Conservation (phyloP, 2,888 invertebrate genomes). For the Isotomurus palustris region DNA sequence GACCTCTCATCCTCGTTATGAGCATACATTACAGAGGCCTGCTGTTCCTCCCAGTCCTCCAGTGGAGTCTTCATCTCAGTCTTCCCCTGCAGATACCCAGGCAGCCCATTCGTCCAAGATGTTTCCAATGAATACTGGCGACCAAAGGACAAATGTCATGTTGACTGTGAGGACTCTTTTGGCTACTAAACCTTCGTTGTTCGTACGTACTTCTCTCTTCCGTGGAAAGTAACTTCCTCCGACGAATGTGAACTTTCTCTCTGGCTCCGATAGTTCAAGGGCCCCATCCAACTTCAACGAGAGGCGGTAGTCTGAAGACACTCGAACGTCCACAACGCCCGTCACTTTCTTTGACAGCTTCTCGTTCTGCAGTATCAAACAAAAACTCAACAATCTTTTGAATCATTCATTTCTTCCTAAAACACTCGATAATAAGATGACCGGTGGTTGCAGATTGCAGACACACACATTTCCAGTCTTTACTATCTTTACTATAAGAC, state of each 20-base stretch:
- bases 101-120: slow-evolving; percentile 49
- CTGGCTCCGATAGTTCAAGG: slow-evolving; percentile 36
- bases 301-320: slow-evolving; percentile 20
- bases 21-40: slow-evolving; percentile 38
- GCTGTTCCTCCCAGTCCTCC: slow-evolving; percentile 48
- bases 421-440: too few relatives aligned
- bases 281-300: slow-evolving; percentile 34
- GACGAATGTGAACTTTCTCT: slow-evolving; percentile 33
- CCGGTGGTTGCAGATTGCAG: too few relatives aligned
- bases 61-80: slow-evolving; percentile 50
- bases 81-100: slow-evolving; percentile 47
- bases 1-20: slow-evolving; percentile 35
- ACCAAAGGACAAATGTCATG: slow-evolving; percentile 8
- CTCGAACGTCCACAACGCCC: slow-evolving; percentile 27
- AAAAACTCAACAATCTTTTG: too few relatives aligned
- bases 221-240: slow-evolving; percentile 30
- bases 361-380: slow-evolving; percentile 31
- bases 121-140: slow-evolving; percentile 48
- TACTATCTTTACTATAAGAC: too few relatives aligned
- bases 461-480: too few relatives aligned
- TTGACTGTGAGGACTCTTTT: too few relatives aligned
- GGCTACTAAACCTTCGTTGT: too few relatives aligned
- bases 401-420: too few relatives aligned
- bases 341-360: slow-evolving; percentile 23
- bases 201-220: slow-evolving; percentile 33